A percentile compares a stretch with the other conserved stretches of the same genome.
Conservation (phyloP, 2,113 vertebrate species). For the Coracopsis vasa region DNA sequence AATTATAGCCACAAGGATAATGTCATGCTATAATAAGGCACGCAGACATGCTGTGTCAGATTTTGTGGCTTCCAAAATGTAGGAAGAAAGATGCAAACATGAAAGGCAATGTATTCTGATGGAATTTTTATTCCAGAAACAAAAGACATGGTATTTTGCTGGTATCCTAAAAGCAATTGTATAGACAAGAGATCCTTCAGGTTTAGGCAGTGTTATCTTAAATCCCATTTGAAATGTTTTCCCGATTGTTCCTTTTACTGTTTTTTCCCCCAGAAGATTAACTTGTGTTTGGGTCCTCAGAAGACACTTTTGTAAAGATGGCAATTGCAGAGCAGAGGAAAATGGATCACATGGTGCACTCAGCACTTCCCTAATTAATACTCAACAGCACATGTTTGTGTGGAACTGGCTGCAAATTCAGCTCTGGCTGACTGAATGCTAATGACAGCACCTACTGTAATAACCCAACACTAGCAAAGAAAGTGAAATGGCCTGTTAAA, state of each 20-base stretch:
- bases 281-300: constrained; percentile 50
- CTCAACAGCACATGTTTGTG: constrained; percentile 9
- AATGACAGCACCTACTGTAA: constrained; percentile 16
- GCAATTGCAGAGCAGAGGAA: constrained; percentile 68
- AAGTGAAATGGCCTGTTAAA: constrained; percentile 6
- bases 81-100: neutral
- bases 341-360: constrained; percentile 44
- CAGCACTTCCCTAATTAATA: constrained; percentile 66
- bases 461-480: constrained; percentile 24
- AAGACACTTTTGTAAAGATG: constrained; percentile 64
- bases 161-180: neutral
- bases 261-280: constrained; percentile 63
- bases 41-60: constrained; percentile 3
- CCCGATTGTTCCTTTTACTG: constrained; percentile 63
- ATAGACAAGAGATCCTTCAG: neutral
- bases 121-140: neutral
- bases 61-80: neutral
- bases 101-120: neutral
- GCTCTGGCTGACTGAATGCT: neutral
- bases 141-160: neutral
- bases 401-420: constrained; percentile 27
- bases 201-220: constrained; percentile 42
- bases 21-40: constrained; percentile 23
- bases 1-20: constrained; percentile 23
- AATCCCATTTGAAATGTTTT: constrained; percentile 60